Evolutionary conservation across 2,888 invertebrate genomes (phyloP), one percentile per base, ranked within the genome.

Genomic region (Ennomos fuscantarius): DNA sequence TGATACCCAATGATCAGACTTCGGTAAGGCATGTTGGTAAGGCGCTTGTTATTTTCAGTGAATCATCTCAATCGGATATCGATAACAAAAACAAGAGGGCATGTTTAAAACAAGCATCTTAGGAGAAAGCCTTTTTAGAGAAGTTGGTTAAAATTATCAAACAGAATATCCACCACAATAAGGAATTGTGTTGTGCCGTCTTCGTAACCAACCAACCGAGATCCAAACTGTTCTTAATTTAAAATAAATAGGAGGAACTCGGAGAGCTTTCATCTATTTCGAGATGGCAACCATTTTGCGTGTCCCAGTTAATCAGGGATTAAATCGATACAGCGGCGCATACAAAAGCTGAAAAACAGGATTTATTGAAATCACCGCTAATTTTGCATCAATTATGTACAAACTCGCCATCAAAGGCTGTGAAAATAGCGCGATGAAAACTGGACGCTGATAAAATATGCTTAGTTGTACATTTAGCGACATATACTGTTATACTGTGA

Each of bases 221-320:
- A 57, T 59, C 62, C 54, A 60, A 68, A 62, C 62, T 65, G 63
- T 62, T 65, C 69, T 67, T 74, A 69, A 68, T 70, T 74, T 67
- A 76, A 74, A 73, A 74, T 74, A 74, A 72, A 76, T 73, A 68
- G 70, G 74, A 69, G 63, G 57, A 69, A 69, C 70, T 65, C 69
- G 69, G 71, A 73, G 72, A 73, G 72, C 73, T 74, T 70, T 69
- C 69, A 55, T 75, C 76, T 76, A 78, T 78, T 79, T 69, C n/a
- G 67, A 73, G 72, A 69, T 60, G 60, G 63, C 69, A 73, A 68
- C 76, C 71, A 74, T 73, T 78, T 66, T 73, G 73, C 60, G 60
- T 69, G 76, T 66, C 71, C 73, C 70, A 72, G 66, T 76, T 76
- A 70, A 76, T 75, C 68, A 46, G 49, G 64, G 66, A 77, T 77